A percentile compares a stretch with the other conserved stretches of the same genome.
Conservation (phyloP, 2,113 vertebrate genomes). For the Gasterosteus aculeatus region DNA sequence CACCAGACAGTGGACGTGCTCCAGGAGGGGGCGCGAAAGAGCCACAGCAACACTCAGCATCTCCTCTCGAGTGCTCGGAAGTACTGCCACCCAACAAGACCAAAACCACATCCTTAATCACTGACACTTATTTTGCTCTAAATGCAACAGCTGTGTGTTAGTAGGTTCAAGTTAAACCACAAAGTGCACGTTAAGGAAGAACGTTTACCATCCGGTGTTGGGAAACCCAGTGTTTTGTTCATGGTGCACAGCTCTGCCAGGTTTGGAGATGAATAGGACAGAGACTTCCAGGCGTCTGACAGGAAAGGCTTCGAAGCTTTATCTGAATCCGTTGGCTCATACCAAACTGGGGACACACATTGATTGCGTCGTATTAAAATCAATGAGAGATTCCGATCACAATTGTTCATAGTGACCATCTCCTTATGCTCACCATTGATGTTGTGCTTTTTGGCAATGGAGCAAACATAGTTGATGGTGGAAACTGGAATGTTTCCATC, state of each 20-base stretch:
- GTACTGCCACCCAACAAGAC: conserved; percentile 62
- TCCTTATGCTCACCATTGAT: conserved; percentile 79
- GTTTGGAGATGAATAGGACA: conserved; percentile 88
- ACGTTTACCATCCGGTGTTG: conserved; percentile 83
- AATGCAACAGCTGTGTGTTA: background rate
- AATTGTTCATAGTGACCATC: background rate
- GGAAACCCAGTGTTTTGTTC: conserved; percentile 82
- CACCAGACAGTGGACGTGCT: conserved; percentile 85
- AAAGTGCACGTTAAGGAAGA: background rate
- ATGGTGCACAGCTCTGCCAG: conserved; percentile 86
- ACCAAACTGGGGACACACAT: conserved; percentile 85
- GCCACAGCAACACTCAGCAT: conserved; percentile 74
- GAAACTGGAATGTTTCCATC: conserved; percentile 89
- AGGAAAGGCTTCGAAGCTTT: conserved; percentile 90
- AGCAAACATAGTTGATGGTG: conserved; percentile 88
- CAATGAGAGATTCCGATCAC: background rate
- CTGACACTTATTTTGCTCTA: background rate
- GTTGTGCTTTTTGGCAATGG: conserved; percentile 80
- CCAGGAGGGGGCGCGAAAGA: conserved; percentile 87
- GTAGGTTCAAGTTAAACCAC: background rate
- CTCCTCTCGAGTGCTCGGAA: conserved; percentile 78
- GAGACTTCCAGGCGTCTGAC: conserved; percentile 88
- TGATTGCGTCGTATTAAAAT: conserved; percentile 10
- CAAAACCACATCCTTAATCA: conserved; percentile 49
- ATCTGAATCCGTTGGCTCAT: conserved; percentile 88